Evolutionary conservation across 2,797 vertebrate species (phyloP).

Genomic region (Prionace glauca): DNA sequence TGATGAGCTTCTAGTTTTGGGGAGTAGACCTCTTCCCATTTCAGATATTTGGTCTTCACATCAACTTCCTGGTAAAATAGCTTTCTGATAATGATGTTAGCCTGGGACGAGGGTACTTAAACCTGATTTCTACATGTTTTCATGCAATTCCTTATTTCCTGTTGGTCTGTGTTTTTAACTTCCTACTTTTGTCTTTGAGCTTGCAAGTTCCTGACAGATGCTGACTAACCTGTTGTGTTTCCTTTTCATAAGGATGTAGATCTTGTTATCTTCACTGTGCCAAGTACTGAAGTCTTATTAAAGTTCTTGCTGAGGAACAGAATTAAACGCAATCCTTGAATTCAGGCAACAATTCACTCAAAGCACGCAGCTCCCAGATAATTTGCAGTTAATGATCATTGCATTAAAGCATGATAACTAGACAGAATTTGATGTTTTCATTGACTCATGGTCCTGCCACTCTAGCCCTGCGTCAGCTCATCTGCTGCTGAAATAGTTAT

Average conservation of each 20-base stretch:
- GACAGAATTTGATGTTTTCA: background rate
- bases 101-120: background rate
- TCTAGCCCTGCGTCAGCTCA: background rate
- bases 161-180: background rate
- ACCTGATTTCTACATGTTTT: background rate
- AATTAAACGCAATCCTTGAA: background rate
- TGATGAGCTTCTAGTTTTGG: background rate
- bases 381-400: background rate
- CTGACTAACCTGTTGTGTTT: background rate
- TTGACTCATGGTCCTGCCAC: no score
- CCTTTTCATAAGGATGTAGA: background rate
- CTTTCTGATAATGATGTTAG: background rate
- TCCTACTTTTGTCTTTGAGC: background rate
- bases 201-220: background rate
- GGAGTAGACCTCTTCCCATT: background rate
- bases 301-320: background rate
- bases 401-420: background rate
- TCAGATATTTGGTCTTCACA: background rate
- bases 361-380: background rate
- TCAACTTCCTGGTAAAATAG: background rate
- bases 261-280: background rate
- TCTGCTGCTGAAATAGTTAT: background rate
- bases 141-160: background rate
- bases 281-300: background rate
- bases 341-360: background rate